A percentile compares a stretch with the other conserved stretches of the same genome.
Evolutionary conservation across 2,797 vertebrate species (phyloP).

Genomic region (Syngnathus acus): DNA sequence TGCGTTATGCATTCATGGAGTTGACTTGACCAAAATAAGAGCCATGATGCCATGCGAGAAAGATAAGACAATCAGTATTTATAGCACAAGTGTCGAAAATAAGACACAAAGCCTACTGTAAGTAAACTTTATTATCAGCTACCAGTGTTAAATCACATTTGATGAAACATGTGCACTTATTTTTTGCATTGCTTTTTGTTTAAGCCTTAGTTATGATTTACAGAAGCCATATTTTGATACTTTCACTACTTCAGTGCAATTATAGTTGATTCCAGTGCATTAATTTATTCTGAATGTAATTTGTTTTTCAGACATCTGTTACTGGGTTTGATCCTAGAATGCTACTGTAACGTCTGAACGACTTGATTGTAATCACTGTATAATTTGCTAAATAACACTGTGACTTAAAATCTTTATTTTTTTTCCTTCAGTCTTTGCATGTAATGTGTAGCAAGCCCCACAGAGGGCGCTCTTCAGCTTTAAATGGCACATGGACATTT

Average conservation of each 20-base stretch:
- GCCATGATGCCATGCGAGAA: conserved; percentile 38
- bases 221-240: conserved; percentile 44
- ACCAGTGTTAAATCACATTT: conserved; percentile 1
- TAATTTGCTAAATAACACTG: conserved; percentile 37
- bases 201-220: conserved; percentile 34
- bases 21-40: conserved; percentile 59
- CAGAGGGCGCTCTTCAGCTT: conserved; percentile 27
- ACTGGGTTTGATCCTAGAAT: neutral
- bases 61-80: conserved; percentile 64
- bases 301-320: neutral
- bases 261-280: neutral
- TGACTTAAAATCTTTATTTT: neutral
- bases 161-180: conserved; percentile 9
- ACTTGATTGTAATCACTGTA: conserved; percentile 10
- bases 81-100: conserved; percentile 39
- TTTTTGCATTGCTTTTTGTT: conserved; percentile 13
- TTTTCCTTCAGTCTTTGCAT: neutral
- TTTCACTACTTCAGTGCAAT: conserved; percentile 16
- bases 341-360: conserved; percentile 9
- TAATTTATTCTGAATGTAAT: conserved; percentile 22
- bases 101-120: conserved; percentile 13
- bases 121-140: conserved; percentile 35
- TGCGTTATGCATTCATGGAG: conserved; percentile 12
- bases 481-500: too few relatives aligned
- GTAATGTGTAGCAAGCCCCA: conserved; percentile 25